These are phyloP conservation scores for Leptinotarsa undecemlineata DNA, from an alignment of 1,140 invertebrate genomes.

Conservation along the genomic window DNA sequence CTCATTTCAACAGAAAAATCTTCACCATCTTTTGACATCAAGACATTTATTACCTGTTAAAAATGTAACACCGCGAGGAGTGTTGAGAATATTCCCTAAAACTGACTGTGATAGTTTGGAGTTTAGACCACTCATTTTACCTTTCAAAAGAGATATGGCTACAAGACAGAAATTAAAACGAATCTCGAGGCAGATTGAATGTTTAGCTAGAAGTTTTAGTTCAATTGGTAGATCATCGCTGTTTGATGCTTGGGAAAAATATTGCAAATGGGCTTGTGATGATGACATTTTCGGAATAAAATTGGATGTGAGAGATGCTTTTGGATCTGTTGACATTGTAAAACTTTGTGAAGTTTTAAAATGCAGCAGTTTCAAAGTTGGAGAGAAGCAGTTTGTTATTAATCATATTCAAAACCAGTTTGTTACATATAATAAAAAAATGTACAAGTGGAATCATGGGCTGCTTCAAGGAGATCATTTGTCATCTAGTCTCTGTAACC, in stretches of 20 bases:
- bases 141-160: conserved; percentile 2
- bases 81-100: conserved; percentile 29
- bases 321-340: conserved; percentile 26
- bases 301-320: conserved; percentile 30
- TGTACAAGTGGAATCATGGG: conserved; percentile 31
- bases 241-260: conserved; percentile 15
- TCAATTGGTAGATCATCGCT: conserved; percentile 1
- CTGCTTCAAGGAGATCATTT: conserved; percentile 31
- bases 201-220: conserved; percentile 15
- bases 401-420: conserved; percentile 27
- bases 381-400: conserved; percentile 20
- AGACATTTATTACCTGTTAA: not conserved
- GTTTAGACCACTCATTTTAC: conserved; percentile 20
- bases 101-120: conserved; percentile 5
- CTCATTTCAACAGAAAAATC: conserved; percentile 16
- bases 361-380: not conserved
- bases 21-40: conserved; percentile 4
- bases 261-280: not conserved
- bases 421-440: conserved; percentile 22
- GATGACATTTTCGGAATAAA: conserved; percentile 25
- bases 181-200: conserved; percentile 19
- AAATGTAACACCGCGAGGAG: conserved; percentile 10
- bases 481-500: conserved; percentile 30
- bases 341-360: conserved; percentile 8
- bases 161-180: conserved; percentile 14